Percentiles rank a stretch among this genome's conserved stretches.
Evolutionary conservation across 2,888 invertebrate genomes (phyloP).

Genomic region (Noctua fimbriata): DNA sequence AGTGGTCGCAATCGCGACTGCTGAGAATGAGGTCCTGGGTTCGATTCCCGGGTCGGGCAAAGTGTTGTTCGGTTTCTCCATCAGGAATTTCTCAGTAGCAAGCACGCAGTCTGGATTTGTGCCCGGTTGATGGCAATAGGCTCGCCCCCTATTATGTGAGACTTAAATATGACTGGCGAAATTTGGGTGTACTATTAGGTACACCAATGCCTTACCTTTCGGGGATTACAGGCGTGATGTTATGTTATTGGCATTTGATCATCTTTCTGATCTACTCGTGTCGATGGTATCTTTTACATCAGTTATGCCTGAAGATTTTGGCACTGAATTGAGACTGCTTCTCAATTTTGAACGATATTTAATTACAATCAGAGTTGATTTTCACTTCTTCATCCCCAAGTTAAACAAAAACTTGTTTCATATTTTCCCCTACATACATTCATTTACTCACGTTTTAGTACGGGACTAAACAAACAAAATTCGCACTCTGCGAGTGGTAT

Average conservation of each 20-base stretch:
- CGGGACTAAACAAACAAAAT: conserved; percentile 50
- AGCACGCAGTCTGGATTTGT: too few relatives aligned
- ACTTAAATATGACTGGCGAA: too few relatives aligned
- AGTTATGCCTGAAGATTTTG: not conserved
- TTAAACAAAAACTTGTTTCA: not conserved
- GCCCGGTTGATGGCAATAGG: too few relatives aligned
- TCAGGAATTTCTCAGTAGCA: too few relatives aligned
- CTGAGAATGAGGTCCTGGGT: too few relatives aligned
- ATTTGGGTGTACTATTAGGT: too few relatives aligned
- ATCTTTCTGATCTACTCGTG: not conserved
- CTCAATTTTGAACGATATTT: not conserved
- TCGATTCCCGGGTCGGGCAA: too few relatives aligned
- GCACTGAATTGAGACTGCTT: not conserved
- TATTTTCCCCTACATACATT: conserved; percentile 9
- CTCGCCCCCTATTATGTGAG: too few relatives aligned
- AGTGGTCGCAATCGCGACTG: too few relatives aligned
- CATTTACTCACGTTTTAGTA: conserved; percentile 10
- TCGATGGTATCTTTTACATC: not conserved
- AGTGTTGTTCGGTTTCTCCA: too few relatives aligned
- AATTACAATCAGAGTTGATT: not conserved
- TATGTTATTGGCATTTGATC: not conserved
- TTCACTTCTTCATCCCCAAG: not conserved
- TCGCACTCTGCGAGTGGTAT: conserved; percentile 40
- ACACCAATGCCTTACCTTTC: too few relatives aligned
- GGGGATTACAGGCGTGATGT: too few relatives aligned